These are phyloP conservation scores for Clytia hemisphaerica DNA, from an alignment of 30 jellyfish, hydroid and myxozoan genomes.

Conservation along the genomic window DNA sequence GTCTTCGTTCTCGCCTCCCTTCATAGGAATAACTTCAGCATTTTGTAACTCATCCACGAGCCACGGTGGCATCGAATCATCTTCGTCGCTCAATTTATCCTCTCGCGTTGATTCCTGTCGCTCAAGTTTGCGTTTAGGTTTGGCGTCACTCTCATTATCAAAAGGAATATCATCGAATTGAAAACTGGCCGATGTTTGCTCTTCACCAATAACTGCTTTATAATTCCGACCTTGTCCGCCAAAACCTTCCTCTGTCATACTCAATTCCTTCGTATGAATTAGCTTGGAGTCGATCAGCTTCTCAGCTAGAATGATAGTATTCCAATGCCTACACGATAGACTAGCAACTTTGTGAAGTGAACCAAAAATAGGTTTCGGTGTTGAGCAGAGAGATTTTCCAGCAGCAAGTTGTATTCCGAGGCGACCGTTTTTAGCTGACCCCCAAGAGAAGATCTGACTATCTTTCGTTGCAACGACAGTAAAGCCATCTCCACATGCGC, in stretches of 20 bases:
- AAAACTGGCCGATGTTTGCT: constrained; percentile 15
- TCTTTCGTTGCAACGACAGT: constrained; percentile 78
- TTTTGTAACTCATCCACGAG: constrained; percentile 55
- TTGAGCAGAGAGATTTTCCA: constrained; percentile 49
- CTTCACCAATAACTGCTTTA: too few species aligned
- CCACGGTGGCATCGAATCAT: constrained; percentile 61
- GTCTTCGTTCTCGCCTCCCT: constrained; percentile 10
- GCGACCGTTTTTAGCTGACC: constrained; percentile 69
- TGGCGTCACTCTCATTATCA: too few species aligned
- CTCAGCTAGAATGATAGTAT: constrained; percentile 55
- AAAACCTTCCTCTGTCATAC: background rate
- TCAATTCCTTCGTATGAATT: background rate
- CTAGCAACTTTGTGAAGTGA: constrained; percentile 83
- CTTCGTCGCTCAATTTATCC: background rate
- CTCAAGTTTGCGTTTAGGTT: too few species aligned
- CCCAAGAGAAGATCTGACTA: constrained; percentile 80
- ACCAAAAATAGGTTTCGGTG: constrained; percentile 89
- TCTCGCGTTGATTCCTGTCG: background rate
- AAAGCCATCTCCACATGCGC: constrained; percentile 84
- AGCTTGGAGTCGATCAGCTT: constrained; percentile 26
- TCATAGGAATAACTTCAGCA: constrained; percentile 59
- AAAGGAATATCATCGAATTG: background rate
- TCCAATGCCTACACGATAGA: constrained; percentile 73
- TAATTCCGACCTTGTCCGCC: too few species aligned
- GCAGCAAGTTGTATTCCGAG: constrained; percentile 63